These are phyloP conservation scores for Oriolus oriolus DNA, from an alignment of 2,113 vertebrate genomes.

Conservation along the genomic window DNA sequence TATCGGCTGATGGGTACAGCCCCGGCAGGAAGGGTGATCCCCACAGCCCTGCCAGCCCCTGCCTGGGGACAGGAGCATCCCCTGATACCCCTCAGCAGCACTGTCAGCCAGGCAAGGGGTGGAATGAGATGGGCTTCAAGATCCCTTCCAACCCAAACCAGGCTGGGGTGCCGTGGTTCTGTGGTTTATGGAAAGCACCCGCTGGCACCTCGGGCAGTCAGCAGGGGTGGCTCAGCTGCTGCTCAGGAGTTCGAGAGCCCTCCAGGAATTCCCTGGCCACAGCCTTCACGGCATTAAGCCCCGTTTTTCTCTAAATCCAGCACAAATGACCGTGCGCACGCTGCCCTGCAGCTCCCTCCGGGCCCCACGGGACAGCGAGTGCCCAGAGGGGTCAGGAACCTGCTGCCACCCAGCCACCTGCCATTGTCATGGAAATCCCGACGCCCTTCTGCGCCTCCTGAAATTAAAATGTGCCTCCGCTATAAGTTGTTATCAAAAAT, in stretches of 20 bases:
- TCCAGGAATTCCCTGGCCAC: background rate
- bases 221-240: fast-evolving
- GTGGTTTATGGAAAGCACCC: background rate
- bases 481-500: conserved; percentile 73
- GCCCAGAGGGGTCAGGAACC: background rate
- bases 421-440: conserved; percentile 19
- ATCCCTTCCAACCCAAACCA: background rate
- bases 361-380: background rate
- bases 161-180: background rate
- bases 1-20: background rate
- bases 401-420: background rate
- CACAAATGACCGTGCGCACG: fast-evolving
- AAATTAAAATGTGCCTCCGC: conserved; percentile 66
- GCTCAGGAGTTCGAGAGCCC: background rate
- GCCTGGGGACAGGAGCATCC: background rate
- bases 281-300: background rate
- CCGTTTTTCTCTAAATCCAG: background rate
- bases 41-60: background rate
- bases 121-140: background rate
- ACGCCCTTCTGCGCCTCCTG: background rate
- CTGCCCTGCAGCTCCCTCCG: background rate
- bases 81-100: fast-evolving
- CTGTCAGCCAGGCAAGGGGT: fast-evolving
- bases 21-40: background rate
- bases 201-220: background rate